Conservation (phyloP, 2,113 vertebrate species). For the Phalacrocorax aristotelis region DNA sequence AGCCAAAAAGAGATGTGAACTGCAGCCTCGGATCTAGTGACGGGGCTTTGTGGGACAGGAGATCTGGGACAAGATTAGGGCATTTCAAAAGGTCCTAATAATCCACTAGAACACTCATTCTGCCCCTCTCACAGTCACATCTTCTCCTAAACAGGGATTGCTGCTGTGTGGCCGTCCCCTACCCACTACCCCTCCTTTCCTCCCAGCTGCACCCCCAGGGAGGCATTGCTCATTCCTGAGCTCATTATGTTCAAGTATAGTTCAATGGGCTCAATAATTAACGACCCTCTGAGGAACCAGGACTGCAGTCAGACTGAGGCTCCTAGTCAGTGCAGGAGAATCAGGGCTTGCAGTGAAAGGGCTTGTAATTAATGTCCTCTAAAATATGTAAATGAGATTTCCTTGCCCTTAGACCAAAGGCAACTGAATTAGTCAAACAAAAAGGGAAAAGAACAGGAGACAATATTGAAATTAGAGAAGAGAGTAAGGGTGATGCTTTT, state of each 20-base stretch:
- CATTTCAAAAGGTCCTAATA: background rate
- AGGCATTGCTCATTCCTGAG: background rate
- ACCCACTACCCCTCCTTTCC: background rate
- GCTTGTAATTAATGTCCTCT: background rate
- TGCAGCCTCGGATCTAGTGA: background rate
- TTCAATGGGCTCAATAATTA: slow-evolving; percentile 38
- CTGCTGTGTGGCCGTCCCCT: background rate
- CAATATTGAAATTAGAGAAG: slow-evolving; percentile 11
- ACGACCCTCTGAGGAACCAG: background rate
- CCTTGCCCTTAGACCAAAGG: slow-evolving; percentile 16
- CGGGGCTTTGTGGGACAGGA: background rate
- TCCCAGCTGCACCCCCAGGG: background rate
- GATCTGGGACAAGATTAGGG: background rate
- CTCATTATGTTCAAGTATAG: background rate
- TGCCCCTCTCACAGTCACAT: background rate
- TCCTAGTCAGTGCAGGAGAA: background rate
- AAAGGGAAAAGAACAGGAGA: background rate
- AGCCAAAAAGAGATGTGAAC: background rate
- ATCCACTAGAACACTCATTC: background rate
- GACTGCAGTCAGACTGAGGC: background rate
- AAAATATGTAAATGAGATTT: background rate
- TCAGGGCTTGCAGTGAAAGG: background rate
- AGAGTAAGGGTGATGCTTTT: background rate
- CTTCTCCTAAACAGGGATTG: background rate
- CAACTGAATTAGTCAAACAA: background rate